Evolutionary conservation across 2,888 invertebrate genomes (phyloP), one percentile per base, ranked within the genome.

Genomic region (Metellina segmentata): DNA sequence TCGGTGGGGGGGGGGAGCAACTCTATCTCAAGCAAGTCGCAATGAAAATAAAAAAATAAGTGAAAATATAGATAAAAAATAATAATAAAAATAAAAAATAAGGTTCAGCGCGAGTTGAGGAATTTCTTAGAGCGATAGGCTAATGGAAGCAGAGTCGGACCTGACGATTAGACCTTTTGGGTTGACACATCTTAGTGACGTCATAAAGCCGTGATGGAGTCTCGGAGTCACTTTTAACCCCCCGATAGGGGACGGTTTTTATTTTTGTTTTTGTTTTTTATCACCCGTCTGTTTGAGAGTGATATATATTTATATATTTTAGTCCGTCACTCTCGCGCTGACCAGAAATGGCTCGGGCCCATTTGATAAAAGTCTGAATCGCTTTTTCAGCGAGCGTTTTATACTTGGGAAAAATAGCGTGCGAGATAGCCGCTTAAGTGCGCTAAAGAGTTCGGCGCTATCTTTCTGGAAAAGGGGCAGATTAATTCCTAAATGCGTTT

Each of bases 101-200:
- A 69, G 81, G 71, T 83, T 81, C 34, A 11, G 61, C 19, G 53
- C 13, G n/a, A 20, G 79, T 75, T 19, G 72, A 53, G 81, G 85
- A 92, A 92, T 89, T 92, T 75, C 83, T 82, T 70, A 70, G 82
- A 34, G 70, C 53, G 92, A 92, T 92, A 92, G 89, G 85, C 89
- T 92, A 92, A 92, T 92, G 92, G 92, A 92, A 91, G 52, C 81
- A 85, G 71, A 85, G 90, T 90, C 61, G 89, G 89, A 85, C 89
- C 71, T 51, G 61, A 19, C 89, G 91, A 91, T 91, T 91, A 91
- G 91, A 87, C 91, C 91, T 85, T 34, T 19, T 72, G 53, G 81
- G 90, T 91, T 91, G 90, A 91, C 90, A 91, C 90, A 77, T 91
- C 86, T 86, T 82, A 52, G 87, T 91, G 91, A 91, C 91, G 91